These are phyloP conservation scores for Camponotus pennsylvanicus DNA, from an alignment of 1,140 invertebrate species.

Conservation along the genomic window DNA sequence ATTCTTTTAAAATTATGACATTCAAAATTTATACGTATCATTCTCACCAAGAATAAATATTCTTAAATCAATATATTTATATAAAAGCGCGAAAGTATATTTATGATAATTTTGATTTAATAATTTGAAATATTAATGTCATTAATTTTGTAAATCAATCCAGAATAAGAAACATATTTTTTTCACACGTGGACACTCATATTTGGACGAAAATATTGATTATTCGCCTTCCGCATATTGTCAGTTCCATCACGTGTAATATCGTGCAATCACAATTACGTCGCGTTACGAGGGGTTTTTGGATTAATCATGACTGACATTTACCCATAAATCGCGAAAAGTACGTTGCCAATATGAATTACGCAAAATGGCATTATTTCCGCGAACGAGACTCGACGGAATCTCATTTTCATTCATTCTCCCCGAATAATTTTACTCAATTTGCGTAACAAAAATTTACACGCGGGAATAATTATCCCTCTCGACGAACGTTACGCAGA, in stretches of 20 bases:
- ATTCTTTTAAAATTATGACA: too few relatives aligned
- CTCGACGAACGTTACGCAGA: background rate
- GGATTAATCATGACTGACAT: conserved; percentile 44
- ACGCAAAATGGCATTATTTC: conserved; percentile 6
- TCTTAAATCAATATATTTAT: too few relatives aligned
- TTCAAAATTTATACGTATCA: too few relatives aligned
- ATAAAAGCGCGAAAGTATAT: too few relatives aligned
- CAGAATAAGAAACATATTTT: background rate
- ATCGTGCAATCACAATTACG: background rate
- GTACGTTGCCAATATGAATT: conserved; percentile 32
- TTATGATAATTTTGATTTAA: background rate
- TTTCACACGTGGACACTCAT: background rate
- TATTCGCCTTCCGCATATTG: background rate
- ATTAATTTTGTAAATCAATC: background rate
- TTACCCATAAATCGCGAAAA: conserved; percentile 26
- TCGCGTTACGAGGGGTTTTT: background rate
- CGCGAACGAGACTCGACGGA: background rate
- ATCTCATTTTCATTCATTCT: background rate
- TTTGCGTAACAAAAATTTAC: conserved; percentile 35
- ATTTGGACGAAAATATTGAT: background rate
- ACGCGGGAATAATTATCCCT: background rate
- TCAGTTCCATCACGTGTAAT: background rate
- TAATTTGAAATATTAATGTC: background rate
- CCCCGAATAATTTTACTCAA: conserved; percentile 10
- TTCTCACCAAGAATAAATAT: too few relatives aligned